These are phyloP conservation scores for Hylyphantes graminicola DNA, from an alignment of 1,140 invertebrate genomes.

Conservation along the genomic window DNA sequence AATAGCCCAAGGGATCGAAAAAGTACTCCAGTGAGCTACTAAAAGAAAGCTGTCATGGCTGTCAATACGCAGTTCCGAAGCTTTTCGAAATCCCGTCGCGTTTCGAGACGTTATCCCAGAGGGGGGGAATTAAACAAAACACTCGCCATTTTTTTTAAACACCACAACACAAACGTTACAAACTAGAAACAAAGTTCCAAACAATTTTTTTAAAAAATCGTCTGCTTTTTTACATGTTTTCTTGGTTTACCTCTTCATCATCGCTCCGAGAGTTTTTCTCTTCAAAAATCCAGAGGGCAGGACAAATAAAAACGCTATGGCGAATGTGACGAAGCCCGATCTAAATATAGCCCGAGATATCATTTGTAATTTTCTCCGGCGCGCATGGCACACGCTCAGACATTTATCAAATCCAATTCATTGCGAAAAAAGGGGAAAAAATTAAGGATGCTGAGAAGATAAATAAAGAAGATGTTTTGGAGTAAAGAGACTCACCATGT, in stretches of 20 bases:
- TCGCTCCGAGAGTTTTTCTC: slow-evolving; percentile 29
- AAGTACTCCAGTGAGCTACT: not conserved
- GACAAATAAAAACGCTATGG: slow-evolving; percentile 48
- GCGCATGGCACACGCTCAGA: not conserved
- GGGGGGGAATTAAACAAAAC: not conserved
- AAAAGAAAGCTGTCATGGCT: slow-evolving; percentile 57
- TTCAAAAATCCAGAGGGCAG: slow-evolving; percentile 48
- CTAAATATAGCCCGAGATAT: slow-evolving; percentile 35
- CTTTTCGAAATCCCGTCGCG: slow-evolving; percentile 22
- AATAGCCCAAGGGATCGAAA: slow-evolving; percentile 22
- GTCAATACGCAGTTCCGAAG: slow-evolving; percentile 51
- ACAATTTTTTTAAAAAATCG: slow-evolving; percentile 12
- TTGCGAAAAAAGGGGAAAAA: no score
- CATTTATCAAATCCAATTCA: no score
- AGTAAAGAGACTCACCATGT: slow-evolving; percentile 18
- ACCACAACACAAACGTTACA: not conserved
- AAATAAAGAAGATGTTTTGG: no score
- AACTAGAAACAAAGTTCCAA: not conserved
- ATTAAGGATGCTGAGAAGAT: no score
- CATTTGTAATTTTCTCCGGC: not conserved
- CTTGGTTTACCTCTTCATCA: slow-evolving; percentile 21
- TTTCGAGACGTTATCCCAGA: slow-evolving; percentile 10
- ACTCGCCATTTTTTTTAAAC: not conserved
- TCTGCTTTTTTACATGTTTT: not conserved
- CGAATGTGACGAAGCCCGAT: slow-evolving; percentile 24